Conservation (phyloP, 2,113 vertebrate genomes). For the Stomatorhinus ivindoensis region DNA sequence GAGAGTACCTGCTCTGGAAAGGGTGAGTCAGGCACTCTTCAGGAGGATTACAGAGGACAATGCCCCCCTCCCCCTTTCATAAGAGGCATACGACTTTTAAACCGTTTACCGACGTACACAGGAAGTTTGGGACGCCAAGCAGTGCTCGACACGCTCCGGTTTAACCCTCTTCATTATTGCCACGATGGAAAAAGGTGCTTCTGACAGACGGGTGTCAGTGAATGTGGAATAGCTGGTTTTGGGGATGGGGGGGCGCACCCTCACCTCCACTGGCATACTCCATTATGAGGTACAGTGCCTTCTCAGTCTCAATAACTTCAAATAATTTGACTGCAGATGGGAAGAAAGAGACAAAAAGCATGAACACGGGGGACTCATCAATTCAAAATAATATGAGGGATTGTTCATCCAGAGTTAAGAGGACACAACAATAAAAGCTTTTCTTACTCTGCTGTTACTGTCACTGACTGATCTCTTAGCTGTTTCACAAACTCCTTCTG, state of each 20-base stretch:
- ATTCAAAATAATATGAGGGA: not conserved
- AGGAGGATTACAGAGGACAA: not conserved
- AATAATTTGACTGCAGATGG: constrained; percentile 84
- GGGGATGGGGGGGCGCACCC: constrained; percentile 12
- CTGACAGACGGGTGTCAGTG: not conserved
- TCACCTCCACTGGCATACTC: constrained; percentile 93
- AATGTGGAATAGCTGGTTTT: not conserved
- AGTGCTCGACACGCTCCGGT: not conserved
- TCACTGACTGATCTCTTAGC: not conserved
- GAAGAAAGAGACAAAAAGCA: constrained; percentile 35
- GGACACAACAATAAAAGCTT: not conserved
- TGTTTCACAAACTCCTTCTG: not conserved
- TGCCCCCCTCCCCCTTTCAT: not conserved
- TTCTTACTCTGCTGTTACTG: not conserved
- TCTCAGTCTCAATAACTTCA: constrained; percentile 95
- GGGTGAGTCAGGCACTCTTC: not conserved
- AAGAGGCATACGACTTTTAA: not conserved
- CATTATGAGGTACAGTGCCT: constrained; percentile 92
- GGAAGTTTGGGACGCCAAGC: not conserved
- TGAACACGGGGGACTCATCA: not conserved
- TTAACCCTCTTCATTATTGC: not conserved
- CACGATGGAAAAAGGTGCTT: not conserved
- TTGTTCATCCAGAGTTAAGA: not conserved
- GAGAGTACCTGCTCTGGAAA: not conserved
- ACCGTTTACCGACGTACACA: not conserved